Conservation (phyloP, 2,888 invertebrate genomes). For the Cryptosula pallasiana region DNA sequence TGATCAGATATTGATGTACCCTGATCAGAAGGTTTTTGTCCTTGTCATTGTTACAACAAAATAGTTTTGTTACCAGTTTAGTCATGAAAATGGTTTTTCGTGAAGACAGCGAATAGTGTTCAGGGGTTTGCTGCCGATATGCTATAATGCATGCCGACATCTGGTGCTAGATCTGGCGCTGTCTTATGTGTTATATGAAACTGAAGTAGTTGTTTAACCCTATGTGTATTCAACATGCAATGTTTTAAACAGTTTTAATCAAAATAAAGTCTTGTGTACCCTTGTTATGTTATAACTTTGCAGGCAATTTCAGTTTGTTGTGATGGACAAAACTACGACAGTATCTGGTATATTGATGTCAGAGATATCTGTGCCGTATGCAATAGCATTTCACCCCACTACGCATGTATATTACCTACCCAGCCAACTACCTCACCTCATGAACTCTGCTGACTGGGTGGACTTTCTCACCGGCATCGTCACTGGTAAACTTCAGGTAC, state of each 20-base stretch:
- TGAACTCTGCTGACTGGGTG: constrained; percentile 73
- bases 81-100: too few species aligned
- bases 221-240: too few species aligned
- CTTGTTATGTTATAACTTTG: constrained; percentile 28
- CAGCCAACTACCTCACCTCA: constrained; percentile 53
- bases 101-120: too few species aligned
- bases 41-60: too few species aligned
- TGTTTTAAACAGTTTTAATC: neutral
- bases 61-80: too few species aligned
- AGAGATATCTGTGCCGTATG: constrained; percentile 56
- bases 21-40: too few species aligned
- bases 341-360: constrained; percentile 91
- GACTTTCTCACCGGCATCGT: constrained; percentile 71
- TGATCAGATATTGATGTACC: too few species aligned
- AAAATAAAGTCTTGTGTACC: neutral
- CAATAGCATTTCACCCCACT: constrained; percentile 4
- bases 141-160: too few species aligned
- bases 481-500: constrained; percentile 71
- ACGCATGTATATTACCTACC: neutral
- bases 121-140: too few species aligned
- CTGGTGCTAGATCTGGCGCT: too few species aligned
- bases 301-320: constrained; percentile 83
- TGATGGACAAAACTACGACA: constrained; percentile 83
- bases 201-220: too few species aligned
- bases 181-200: too few species aligned